Base-by-base conservation (phyloP, 2,888 invertebrate genomes). In the Pristionchus exspectatus region DNA sequence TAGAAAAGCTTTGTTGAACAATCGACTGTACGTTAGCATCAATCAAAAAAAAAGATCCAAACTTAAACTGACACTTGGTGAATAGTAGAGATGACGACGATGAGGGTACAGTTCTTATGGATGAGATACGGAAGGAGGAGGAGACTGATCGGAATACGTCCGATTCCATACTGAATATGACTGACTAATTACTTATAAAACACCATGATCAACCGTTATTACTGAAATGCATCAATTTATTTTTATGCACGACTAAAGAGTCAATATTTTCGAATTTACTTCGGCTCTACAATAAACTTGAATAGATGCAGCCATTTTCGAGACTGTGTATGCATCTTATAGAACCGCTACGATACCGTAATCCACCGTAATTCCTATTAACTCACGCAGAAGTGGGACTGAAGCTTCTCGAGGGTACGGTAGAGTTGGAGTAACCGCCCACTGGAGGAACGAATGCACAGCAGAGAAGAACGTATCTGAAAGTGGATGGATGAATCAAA, bases 391-490 rank as follows among this genome's bases (percentile, higher is more conserved):
- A 92, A 7, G 92, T 93, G 1, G 98, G 98, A 92, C 98, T 98
- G 59, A 98, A 98, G 95, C 98, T 98, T 89, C 98, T 97, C 86
- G 98, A 96, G 59, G 93, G 91, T 54, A 72, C 88, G 50, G 77
- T 74, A 85, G 14, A 92, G 84, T 66, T 87, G 33, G 50, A 44
- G 74, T 88, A 88, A 1, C 87, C 87, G 21, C 87, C 87, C 12
- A 74, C 74, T 1, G 87, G 87, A 18, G 87, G 87, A 54, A 88
- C 98, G 83, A 99, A 97, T 88, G 98, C 97, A 96, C 98, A 99
- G 14, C 98, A 98, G 96, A 98, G 97, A 27, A 98, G 74, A 38
- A 89, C 84, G 85, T 89, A 85, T 74, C 89, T 85, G 54, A 38
- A 84, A 27, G 24, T 33, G 7, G 24, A 72, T 12, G 24, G 33